A percentile compares a stretch with the other conserved stretches of the same genome.
Evolutionary conservation across 2,113 vertebrate species (phyloP).

Genomic region (Hypocryptadius cinnamomeus): DNA sequence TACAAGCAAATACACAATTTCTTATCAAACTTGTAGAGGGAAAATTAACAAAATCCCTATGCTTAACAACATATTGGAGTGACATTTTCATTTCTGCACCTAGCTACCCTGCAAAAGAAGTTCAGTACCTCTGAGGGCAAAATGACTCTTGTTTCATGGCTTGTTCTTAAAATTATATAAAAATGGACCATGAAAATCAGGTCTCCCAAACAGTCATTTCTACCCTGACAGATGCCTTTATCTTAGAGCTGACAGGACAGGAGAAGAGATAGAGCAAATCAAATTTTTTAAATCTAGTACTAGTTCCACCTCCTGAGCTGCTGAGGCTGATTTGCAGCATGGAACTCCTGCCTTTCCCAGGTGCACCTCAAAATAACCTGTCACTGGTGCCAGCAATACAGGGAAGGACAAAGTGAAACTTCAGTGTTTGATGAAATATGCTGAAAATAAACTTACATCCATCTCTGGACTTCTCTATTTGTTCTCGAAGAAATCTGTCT

Average conservation of each 20-base stretch:
- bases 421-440: background rate
- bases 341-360: background rate
- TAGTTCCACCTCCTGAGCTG: background rate
- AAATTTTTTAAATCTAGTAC: background rate
- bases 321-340: background rate
- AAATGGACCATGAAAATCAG: background rate
- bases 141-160: background rate
- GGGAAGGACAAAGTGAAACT: background rate
- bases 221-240: background rate
- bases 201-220: background rate
- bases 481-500: conserved; percentile 87
- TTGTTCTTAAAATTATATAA: background rate
- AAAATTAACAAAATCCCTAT: background rate
- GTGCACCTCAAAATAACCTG: background rate
- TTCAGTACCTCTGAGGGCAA: background rate
- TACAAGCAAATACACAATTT: background rate
- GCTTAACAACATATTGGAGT: background rate
- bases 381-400: background rate
- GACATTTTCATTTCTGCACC: background rate
- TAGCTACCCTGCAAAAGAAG: background rate
- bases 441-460: conserved; percentile 80
- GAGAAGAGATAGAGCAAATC: background rate
- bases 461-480: conserved; percentile 88
- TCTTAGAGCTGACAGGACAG: background rate
- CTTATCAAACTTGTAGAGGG: background rate